phyloP scores from a whole-genome alignment of 2,113 vertebrate species.

The Atrichornis clamosus region DNA sequence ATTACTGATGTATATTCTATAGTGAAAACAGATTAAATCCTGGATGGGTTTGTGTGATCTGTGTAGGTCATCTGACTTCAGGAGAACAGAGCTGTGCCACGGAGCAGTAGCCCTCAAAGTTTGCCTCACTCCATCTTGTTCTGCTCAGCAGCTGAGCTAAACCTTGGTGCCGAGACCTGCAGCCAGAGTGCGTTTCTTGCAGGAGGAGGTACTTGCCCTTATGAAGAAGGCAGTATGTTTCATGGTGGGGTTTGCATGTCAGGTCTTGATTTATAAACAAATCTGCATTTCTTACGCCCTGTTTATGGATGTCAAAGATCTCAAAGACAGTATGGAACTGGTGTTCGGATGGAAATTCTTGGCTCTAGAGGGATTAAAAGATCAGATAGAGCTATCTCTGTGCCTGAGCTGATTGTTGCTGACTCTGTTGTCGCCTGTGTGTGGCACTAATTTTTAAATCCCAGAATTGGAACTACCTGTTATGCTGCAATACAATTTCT shows the following conservation, averaged over 20 bases:
- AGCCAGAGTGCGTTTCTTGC: background rate
- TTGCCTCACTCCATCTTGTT: rapidly evolving
- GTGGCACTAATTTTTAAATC: background rate
- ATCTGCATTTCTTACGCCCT: background rate
- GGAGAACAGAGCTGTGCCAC: rapidly evolving
- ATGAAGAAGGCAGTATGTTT: rapidly evolving
- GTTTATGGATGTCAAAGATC: background rate
- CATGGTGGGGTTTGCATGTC: background rate
- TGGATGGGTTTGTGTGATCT: background rate
- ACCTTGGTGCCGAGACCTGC: background rate
- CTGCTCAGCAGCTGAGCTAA: background rate
- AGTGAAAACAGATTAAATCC: background rate
- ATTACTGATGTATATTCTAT: background rate
- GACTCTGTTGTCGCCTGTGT: background rate
- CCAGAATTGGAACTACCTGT: background rate
- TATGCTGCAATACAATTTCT: background rate
- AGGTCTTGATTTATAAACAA: background rate
- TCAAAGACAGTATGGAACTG: background rate
- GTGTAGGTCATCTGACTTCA: background rate
- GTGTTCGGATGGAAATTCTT: background rate
- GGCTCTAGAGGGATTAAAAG: background rate
- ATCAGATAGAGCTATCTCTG: background rate
- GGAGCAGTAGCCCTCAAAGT: background rate
- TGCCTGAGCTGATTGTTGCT: background rate
- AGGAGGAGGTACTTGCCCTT: background rate